Percentiles rank a stretch among this genome's conserved stretches.
Conservation (phyloP, 2,113 vertebrate genomes). For the zebrafish (Danio rerio) region DNA sequence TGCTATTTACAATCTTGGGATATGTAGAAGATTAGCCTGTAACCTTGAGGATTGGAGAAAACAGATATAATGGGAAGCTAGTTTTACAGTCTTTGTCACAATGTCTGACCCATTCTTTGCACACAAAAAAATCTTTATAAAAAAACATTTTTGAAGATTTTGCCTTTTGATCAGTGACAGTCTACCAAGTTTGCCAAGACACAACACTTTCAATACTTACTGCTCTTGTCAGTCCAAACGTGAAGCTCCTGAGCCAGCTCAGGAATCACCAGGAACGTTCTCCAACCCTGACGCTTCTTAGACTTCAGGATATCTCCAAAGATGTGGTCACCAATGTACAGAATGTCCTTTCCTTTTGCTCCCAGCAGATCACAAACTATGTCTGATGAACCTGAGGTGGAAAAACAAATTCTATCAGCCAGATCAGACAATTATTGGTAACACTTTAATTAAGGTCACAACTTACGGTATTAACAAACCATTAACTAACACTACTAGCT, state of each 20-base stretch:
- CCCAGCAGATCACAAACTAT: conserved; percentile 94
- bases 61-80: too few relatives aligned
- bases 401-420: not conserved
- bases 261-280: conserved; percentile 96
- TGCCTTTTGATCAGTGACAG: not conserved
- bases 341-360: conserved; percentile 97
- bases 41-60: too few relatives aligned
- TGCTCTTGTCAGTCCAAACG: conserved; percentile 99
- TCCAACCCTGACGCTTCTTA: conserved; percentile 98
- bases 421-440: too few relatives aligned
- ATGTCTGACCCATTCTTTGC: too few relatives aligned
- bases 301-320: conserved; percentile 99
- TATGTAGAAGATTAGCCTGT: too few relatives aligned
- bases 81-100: too few relatives aligned
- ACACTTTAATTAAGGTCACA: too few relatives aligned
- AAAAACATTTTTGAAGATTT: not conserved
- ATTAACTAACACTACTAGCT: too few relatives aligned
- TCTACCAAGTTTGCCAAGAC: not conserved
- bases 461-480: too few relatives aligned
- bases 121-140: too few relatives aligned
- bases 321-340: conserved; percentile 99
- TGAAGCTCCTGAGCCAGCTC: conserved; percentile 98
- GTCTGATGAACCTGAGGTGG: conserved; percentile 88
- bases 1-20: too few relatives aligned
- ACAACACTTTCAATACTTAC: conserved; percentile 73